Evolutionary conservation across 2,888 invertebrate species (phyloP).

Genomic region (Ametastegia equiseti): DNA sequence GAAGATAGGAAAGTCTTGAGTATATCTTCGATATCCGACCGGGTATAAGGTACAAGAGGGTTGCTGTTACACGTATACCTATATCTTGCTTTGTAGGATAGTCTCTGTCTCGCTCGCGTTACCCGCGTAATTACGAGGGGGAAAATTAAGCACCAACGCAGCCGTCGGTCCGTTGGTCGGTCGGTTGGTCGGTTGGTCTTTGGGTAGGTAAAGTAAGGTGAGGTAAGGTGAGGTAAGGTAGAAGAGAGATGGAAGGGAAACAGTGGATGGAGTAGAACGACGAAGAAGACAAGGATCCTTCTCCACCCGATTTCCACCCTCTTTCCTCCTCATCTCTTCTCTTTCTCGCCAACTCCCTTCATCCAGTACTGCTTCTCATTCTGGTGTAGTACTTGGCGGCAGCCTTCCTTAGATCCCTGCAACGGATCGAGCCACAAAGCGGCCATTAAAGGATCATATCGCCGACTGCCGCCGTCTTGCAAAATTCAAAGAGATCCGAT

Average conservation of each 20-base stretch:
- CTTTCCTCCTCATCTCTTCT: slow-evolving; percentile 17
- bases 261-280: slow-evolving; percentile 32
- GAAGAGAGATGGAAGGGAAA: slow-evolving; percentile 9
- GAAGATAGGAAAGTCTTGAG: slow-evolving; percentile 24
- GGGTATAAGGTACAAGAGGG: background rate
- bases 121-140: slow-evolving; percentile 76
- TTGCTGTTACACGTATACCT: slow-evolving; percentile 13
- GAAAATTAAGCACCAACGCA: slow-evolving; percentile 77
- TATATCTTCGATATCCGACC: slow-evolving; percentile 6
- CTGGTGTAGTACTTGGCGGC: slow-evolving; percentile 41
- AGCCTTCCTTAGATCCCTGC: slow-evolving; percentile 69
- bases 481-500: slow-evolving; percentile 42
- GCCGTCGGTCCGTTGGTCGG: slow-evolving; percentile 71
- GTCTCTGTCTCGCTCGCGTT: slow-evolving; percentile 61
- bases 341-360: background rate
- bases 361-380: slow-evolving; percentile 10
- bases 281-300: slow-evolving; percentile 39
- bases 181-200: slow-evolving; percentile 68
- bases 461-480: slow-evolving; percentile 58
- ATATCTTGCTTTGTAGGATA: slow-evolving; percentile 29
- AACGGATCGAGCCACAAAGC: slow-evolving; percentile 75
- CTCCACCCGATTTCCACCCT: background rate
- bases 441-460: slow-evolving; percentile 76
- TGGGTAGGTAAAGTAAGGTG: slow-evolving; percentile 36
- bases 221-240: slow-evolving; percentile 3